Evolutionary conservation across 2,113 vertebrate genomes (phyloP), one percentile per base, ranked within the genome.

Genomic region (Nannobrachium achirus): DNA sequence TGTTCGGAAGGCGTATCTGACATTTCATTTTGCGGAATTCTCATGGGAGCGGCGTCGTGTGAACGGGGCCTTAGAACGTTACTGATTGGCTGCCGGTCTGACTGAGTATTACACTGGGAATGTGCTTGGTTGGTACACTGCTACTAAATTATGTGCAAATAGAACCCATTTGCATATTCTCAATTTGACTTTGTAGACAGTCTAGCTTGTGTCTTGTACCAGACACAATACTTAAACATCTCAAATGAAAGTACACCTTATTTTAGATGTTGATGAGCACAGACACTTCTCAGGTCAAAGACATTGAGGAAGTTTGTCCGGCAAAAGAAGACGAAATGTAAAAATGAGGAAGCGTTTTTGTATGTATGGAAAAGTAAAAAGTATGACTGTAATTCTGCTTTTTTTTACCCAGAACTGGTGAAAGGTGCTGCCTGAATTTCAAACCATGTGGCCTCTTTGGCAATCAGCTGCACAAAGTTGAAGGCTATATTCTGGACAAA

Each of bases 361-460:
- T 42, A 11, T 68, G 71, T 73, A 8, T 82, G 66, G 70, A 42
- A 6, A 1, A 38, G 18, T 10, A 46, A 16, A 64, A 4, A 66
- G 63, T 48, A 76, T 48, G 13, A 48, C 11, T 10, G 45, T 42
- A 49, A 58, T 72, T 68, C 3, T 69, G 11, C 64, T 48, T 85
- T 33, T 85, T 33, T 33, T 89, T 73, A 41, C 78, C 64, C 64
- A 99, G 98, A 92, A 96, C 97, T 42, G 97, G 96, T 6, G 98
- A 99, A 80, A 96, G 92, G 60, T 99, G 98, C 76, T 88, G 92
- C 59, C 85, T 99, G 76, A 98, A 92, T 86, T 99, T 99, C 83
- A 99, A 99, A 85, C 96, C 98, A 0, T 99, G 97, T 0, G 97
- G 98, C 18, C 95, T 99, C 65, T 99, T 99, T 83, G 97, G 97